These are phyloP conservation scores for Varanus komodoensis DNA, from an alignment of 2,113 vertebrate species.

Conservation along the genomic window DNA sequence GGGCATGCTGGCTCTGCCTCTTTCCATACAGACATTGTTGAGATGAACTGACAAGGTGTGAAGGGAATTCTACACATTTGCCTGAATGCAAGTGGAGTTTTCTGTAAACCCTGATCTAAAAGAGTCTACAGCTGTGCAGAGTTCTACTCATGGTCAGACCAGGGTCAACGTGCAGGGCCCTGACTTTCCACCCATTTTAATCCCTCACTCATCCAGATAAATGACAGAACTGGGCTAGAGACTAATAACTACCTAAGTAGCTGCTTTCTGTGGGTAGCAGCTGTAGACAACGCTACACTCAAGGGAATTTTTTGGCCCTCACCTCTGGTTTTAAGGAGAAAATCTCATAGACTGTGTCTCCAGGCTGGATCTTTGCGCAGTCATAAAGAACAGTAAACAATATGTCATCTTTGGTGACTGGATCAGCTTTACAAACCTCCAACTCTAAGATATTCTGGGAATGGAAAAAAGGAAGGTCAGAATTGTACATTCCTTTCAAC, in stretches of 20 bases:
- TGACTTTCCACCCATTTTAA: no score
- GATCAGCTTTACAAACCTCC: conserved; percentile 77
- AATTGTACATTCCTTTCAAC: not conserved
- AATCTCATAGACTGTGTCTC: conserved; percentile 69
- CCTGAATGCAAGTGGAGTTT: no score
- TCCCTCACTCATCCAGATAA: no score
- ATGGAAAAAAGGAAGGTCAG: conserved; percentile 37
- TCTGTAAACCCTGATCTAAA: no score
- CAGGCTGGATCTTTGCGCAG: conserved; percentile 76
- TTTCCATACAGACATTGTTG: no score
- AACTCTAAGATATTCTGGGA: conserved; percentile 79
- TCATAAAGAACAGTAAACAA: conserved; percentile 82
- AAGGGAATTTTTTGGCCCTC: conserved; percentile 28
- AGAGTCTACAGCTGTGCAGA: no score
- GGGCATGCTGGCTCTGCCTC: no score
- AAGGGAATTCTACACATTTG: no score
- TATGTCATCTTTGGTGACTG: conserved; percentile 71
- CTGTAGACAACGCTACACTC: not conserved
- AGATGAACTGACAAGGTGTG: no score
- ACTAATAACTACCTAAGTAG: not conserved
- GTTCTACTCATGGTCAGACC: no score
- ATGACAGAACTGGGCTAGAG: not conserved
- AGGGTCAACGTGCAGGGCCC: no score
- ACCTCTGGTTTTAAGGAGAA: conserved; percentile 81
- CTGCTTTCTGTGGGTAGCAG: not conserved